Evolutionary conservation across 92 coral and sea anemone species (phyloP).

Genomic region (Chrysogorgia sp.): DNA sequence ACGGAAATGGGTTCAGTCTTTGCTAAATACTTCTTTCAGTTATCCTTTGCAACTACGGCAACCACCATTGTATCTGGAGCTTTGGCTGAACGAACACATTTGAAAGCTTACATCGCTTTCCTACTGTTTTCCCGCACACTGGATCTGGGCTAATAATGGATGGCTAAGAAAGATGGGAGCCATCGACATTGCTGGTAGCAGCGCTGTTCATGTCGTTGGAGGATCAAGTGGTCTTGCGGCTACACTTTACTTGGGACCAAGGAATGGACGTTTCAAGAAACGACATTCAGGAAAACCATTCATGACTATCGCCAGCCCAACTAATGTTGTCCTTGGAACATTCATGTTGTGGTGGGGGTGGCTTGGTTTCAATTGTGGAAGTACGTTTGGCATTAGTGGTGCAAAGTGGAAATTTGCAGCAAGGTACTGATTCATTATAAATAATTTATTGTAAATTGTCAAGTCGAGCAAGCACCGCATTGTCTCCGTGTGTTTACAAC

Average conservation of each 20-base stretch:
- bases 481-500: no score
- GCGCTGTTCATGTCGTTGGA: conserved; percentile 84
- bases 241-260: conserved; percentile 73
- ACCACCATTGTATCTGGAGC: conserved; percentile 96
- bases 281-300: conserved; percentile 48
- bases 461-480: no score
- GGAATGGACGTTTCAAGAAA: conserved; percentile 72
- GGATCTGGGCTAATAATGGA: conserved; percentile 87
- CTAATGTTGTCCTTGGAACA: conserved; percentile 86
- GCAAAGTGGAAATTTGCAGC: conserved; percentile 88
- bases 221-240: conserved; percentile 70
- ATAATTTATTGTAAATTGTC: no score
- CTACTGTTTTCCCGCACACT: conserved; percentile 86
- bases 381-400: conserved; percentile 90
- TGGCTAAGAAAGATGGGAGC: conserved; percentile 73
- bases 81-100: conserved; percentile 83
- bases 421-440: conserved; percentile 69
- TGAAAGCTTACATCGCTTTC: conserved; percentile 74
- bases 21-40: conserved; percentile 79
- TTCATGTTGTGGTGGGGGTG: conserved; percentile 98
- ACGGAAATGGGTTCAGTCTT: conserved; percentile 69
- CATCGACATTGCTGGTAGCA: conserved; percentile 83
- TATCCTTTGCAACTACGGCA: conserved; percentile 87
- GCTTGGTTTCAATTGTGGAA: conserved; percentile 95
- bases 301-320: conserved; percentile 80